Evolutionary conservation across 2,888 invertebrate species (phyloP), one percentile per base, ranked within the genome.

Genomic region (Perithous albicinctus): DNA sequence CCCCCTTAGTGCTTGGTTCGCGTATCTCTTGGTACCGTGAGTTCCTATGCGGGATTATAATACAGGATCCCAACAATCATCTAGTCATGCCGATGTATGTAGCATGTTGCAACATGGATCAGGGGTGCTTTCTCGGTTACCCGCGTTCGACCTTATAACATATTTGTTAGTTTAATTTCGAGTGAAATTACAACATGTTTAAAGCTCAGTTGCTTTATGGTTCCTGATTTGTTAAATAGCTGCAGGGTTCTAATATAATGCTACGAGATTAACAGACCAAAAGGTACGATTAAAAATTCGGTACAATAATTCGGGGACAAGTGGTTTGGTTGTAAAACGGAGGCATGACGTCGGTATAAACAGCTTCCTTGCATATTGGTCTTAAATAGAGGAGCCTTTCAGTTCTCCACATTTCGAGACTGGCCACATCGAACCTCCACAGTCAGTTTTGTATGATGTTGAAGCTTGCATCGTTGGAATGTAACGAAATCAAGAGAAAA

Each of bases 1-100:
- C 35, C 61, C n/a, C 67, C 32, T 80, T 77, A 81, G 73, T 77
- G 67, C 66, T 41, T 29, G 63, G 46, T 81, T 20, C 67, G 43
- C 77, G 20, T 81, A 77, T 77, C 75, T 75, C 54, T 63, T 23
- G n/a, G 38, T 29, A 10, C 7, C 43, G 64, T 29, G 56, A 73
- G 51, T 66, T 77, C 66, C 54, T 23, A 20, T 51, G 35, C 43
- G 51, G 59, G 66, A 77, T 80, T 77, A 77, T 67, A 67, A 32
- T 54, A 72, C 70, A 35, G 15, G 35, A 56, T 56, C 51, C 46
- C 18, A 26, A 46, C 66, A 80, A 61, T 67, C 66, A 80, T 61
- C 18, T 43, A 72, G 59, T 48, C 48, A 4, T 46, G 26, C n/a
- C 32, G n/a, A 32, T 59, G 32, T 12, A 32, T 59, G 12, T 56